Percentiles rank a stretch among this genome's conserved stretches.
Evolutionary conservation across 2,888 invertebrate genomes (phyloP).

Genomic region (Pristionchus entomophagus): DNA sequence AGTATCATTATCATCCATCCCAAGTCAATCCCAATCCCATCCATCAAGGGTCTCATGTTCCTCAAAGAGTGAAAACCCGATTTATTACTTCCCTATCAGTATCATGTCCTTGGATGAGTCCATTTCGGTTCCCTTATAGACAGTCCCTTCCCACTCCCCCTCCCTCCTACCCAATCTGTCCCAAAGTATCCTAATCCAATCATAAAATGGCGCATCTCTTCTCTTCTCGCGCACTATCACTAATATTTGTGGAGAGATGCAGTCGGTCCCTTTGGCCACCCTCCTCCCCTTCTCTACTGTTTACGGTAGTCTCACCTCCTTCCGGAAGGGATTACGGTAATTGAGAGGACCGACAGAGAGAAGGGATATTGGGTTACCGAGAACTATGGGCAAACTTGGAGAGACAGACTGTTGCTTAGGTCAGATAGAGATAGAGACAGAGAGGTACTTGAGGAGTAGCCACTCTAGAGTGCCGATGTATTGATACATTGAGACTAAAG

Average conservation of each 20-base stretch:
- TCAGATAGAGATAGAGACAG: conserved; percentile 1
- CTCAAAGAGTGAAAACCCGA: conserved; percentile 1
- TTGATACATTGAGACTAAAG: conserved; percentile 32
- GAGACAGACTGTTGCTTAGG: conserved; percentile 35
- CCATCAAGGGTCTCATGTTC: neutral
- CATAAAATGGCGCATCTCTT: conserved; percentile 35
- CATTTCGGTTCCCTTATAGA: conserved; percentile 18
- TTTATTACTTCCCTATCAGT: neutral
- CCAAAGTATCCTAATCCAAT: conserved; percentile 11
- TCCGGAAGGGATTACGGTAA: conserved; percentile 44
- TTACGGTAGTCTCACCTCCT: conserved; percentile 14
- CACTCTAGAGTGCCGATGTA: neutral
- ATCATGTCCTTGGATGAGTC: neutral
- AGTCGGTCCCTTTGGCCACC: neutral
- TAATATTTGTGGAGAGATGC: neutral
- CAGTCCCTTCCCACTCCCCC: neutral
- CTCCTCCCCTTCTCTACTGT: conserved; percentile 26
- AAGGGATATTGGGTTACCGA: conserved; percentile 37
- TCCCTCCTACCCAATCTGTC: neutral
- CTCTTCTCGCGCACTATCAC: conserved; percentile 40
- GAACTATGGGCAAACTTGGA: conserved; percentile 47
- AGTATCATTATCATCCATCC: neutral
- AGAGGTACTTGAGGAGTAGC: neutral
- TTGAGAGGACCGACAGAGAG: conserved; percentile 1
- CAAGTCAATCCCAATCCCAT: neutral